Percentiles rank a stretch among this genome's conserved stretches.
phyloP scores from a whole-genome alignment of 2,797 vertebrate genomes.

The Tenualosa ilisha region DNA sequence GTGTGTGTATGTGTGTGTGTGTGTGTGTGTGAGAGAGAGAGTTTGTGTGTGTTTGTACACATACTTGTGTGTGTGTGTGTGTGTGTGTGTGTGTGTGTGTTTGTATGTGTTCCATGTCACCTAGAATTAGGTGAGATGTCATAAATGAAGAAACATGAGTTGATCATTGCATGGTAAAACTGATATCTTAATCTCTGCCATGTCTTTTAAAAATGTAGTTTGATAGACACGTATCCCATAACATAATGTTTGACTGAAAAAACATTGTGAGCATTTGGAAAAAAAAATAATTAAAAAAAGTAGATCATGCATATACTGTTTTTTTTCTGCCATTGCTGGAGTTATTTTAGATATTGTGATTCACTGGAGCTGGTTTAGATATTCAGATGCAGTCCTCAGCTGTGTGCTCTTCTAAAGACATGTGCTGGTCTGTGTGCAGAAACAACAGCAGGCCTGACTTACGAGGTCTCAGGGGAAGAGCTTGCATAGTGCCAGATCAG shows the following conservation, averaged over 20 bases:
- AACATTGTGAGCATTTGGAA: not conserved
- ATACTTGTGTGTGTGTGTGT: constrained; percentile 1
- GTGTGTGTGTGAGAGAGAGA: not conserved
- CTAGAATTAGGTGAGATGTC: not conserved
- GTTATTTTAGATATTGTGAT: too few species aligned
- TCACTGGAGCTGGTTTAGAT: not conserved
- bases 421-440: not conserved
- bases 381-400: not conserved
- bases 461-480: not conserved
- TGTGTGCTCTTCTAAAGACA: not conserved
- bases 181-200: not conserved
- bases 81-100: not conserved
- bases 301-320: too few species aligned
- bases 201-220: not conserved
- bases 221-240: not conserved
- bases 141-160: not conserved
- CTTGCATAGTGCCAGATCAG: not conserved
- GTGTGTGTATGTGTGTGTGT: not conserved
- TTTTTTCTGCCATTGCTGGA: too few species aligned
- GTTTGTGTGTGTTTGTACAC: not conserved
- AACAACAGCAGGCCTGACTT: not conserved
- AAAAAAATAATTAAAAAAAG: too few species aligned
- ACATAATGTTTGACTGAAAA: not conserved
- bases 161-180: not conserved
- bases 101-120: not conserved